phyloP scores from a whole-genome alignment of 2,797 vertebrate genomes.

The Oreortyx pictus region DNA sequence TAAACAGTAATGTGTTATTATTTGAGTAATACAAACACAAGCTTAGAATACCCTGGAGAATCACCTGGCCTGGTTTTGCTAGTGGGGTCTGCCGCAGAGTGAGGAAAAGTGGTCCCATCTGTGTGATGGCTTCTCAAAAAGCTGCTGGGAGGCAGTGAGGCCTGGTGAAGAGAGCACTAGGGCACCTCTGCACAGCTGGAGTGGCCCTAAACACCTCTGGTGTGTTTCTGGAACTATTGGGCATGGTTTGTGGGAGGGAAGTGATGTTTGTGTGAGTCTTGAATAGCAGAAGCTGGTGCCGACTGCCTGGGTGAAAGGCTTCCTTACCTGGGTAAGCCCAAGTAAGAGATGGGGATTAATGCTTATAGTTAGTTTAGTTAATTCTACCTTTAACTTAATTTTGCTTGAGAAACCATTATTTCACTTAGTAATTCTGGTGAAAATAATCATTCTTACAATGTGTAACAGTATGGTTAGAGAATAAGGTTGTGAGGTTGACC shows the following conservation, averaged over 20 bases:
- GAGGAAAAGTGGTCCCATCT: background rate
- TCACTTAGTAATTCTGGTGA: background rate
- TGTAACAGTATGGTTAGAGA: background rate
- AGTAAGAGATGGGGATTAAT: background rate
- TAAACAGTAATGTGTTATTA: background rate
- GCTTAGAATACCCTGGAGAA: background rate
- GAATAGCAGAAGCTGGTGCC: background rate
- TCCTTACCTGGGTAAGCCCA: background rate
- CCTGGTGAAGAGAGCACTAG: background rate
- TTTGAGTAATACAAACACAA: background rate
- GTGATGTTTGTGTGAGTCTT: background rate
- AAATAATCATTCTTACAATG: background rate
- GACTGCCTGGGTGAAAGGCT: background rate
- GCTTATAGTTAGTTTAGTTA: background rate
- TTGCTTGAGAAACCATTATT: background rate
- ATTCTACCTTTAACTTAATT: background rate
- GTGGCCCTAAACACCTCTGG: background rate
- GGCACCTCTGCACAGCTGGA: background rate
- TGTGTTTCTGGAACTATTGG: background rate
- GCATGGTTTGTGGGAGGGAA: accelerated
- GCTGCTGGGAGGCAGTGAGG: background rate
- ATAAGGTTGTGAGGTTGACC: background rate
- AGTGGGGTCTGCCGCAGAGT: background rate
- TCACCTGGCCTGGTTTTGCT: background rate
- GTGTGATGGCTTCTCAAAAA: background rate